Evolutionary conservation across 2,797 vertebrate genomes (phyloP), one percentile per base, ranked within the genome.

Genomic region (Chrysolophus pictus): DNA sequence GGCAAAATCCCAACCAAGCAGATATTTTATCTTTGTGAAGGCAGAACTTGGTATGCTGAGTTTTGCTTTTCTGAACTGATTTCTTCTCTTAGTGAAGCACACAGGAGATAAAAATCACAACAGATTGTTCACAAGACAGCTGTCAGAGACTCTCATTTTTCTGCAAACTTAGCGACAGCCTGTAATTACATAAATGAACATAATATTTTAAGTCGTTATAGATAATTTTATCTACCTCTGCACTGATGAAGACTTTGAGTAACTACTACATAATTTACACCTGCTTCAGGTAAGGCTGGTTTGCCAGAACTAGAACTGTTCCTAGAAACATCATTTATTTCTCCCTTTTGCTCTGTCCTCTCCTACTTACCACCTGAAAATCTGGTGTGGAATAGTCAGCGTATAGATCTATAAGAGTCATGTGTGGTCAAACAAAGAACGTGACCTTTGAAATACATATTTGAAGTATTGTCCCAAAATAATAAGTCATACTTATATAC

Each of bases 381-480:
- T 87, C 80, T 84, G n/a, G 31, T 81, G 93, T 84, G 65, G 87
- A 95, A 88, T 31, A 88, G n/a, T 82, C 77, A 93, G 5, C 10
- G 81, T 90, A 80, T 22, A 92, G 51, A 90, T 69, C 78, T 91
- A 33, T 67, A 87, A 53, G 78, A 84, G 55, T 85, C 39, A 59
- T 24, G 84, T 42, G 53, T 74, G n/a, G 69, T 85, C 71, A 89
- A 91, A 96, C 56, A 86, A 95, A 93, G 92, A 94, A 88, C 58
- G 67, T 1, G 0, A 6, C 63, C 67, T 93, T 93, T 63, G 79
- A 93, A 95, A 95, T 3, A 91, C 14, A 18, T 86, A 87, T 91
- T 92, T 95, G 78, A 95, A 97, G 60, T 75, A 88, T 92, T 87
- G 79, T 90, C 89, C 93, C 94, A 94, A 93, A 96, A 96, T 94